Evolutionary conservation across 2,888 invertebrate genomes (phyloP).

Genomic region (Micoletzkya japonica): DNA sequence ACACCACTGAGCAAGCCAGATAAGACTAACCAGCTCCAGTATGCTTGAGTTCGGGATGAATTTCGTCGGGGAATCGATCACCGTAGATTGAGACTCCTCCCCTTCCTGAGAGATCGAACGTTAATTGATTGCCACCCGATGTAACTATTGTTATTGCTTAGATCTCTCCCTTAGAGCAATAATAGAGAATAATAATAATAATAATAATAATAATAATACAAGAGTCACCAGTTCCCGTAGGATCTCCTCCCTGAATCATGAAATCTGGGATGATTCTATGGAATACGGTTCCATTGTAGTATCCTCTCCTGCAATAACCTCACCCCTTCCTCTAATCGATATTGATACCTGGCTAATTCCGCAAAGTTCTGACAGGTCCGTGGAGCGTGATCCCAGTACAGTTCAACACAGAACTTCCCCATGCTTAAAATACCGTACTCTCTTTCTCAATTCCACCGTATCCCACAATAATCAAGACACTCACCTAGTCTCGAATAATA

Average conservation of each 20-base stretch:
- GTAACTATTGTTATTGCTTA: no score
- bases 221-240: constrained; percentile 80
- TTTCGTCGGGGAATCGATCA: constrained; percentile 90
- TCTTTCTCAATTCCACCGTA: not conserved
- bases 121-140: no score
- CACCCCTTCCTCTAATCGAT: no score
- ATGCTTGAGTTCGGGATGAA: constrained; percentile 88
- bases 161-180: no score
- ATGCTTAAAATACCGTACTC: constrained; percentile 68
- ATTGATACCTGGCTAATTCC: constrained; percentile 74
- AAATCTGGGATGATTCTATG: constrained; percentile 85
- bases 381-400: constrained; percentile 99
- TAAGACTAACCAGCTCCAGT: constrained; percentile 78
- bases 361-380: constrained; percentile 95
- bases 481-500: constrained; percentile 21
- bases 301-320: constrained; percentile 65
- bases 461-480: not conserved
- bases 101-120: constrained; percentile 75
- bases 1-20: constrained; percentile 42
- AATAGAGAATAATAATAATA: no score
- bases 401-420: constrained; percentile 86
- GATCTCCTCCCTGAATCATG: constrained; percentile 80
- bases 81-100: constrained; percentile 97
- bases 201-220: not conserved
- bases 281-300: constrained; percentile 93